Base-by-base conservation (phyloP, 2,797 vertebrate species). In the Rallus crepitans region DNA sequence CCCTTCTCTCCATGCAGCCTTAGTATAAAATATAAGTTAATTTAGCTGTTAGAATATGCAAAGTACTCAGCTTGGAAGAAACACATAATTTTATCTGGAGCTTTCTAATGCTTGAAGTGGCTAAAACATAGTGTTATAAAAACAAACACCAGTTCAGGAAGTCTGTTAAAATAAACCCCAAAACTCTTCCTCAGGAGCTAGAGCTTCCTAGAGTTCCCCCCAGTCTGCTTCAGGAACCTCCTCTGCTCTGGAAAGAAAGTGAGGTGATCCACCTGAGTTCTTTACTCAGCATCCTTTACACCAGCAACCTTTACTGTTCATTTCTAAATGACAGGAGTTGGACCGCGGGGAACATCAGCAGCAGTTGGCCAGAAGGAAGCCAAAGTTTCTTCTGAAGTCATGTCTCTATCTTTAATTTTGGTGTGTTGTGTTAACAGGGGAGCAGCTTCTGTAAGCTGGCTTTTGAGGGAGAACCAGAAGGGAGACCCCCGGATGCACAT, bases 361-460 rank as follows among this genome's bases (percentile, higher is more conserved):
- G 16, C 9, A 20, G 12, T 0, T 31, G 47, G 69, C 8, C 8
- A 14, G 53, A 6, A 40, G 16, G 66, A 59, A 64, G 16, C 1
- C 23, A n/a, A 6, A 4, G 1, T n/a, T 45, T 8, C 35, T 7
- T 6, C 47, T 4, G 56, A 66, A 78, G n/a, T 28, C 56, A 12
- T 37, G 56, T 61, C 25, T 31, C 19, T 17, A 10, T 25, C 45
- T 40, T 23, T 78, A 6, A 85, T 31, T 21, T 13, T 16, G 39
- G 28, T 61, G 31, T 77, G 77, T 84, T 90, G 40, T 93, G 64
- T 93, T 87, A 48, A 86, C 97, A 99, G 99, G 92, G 99, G 99
- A 63, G 97, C 97, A 2, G 88, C 96, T 2, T 76, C 72, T 0
- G 89, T 99, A 69, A 96, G 91, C 35, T 99, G 99, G 99, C 97